Evolutionary conservation across 1,140 invertebrate genomes (phyloP).

Genomic region (Drosophila tropicalis): DNA sequence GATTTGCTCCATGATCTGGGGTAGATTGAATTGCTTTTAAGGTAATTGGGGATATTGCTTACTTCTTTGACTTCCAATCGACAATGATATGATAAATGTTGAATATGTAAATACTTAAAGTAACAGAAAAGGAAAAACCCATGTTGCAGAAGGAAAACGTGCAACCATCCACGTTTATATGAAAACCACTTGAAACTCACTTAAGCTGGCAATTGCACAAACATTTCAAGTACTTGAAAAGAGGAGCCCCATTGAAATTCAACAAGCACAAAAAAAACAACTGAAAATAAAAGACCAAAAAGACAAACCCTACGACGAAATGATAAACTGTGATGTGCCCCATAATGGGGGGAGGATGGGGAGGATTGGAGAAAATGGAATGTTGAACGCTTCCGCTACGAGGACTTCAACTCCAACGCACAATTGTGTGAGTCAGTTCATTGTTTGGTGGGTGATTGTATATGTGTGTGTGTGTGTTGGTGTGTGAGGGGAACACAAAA

Average conservation of each 20-base stretch:
- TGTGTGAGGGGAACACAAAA: conserved; percentile 4
- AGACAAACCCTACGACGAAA: not conserved
- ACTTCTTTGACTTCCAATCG: conserved; percentile 10
- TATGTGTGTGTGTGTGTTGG: not conserved
- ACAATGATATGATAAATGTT: not conserved
- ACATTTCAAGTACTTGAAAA: conserved; percentile 36
- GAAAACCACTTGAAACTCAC: conserved; percentile 25
- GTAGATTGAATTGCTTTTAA: conserved; percentile 2
- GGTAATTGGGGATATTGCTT: conserved; percentile 30
- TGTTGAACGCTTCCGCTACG: too few relatives aligned
- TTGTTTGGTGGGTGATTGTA: not conserved
- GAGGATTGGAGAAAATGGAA: not conserved
- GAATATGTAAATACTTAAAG: conserved; percentile 33
- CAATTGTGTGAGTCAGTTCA: not conserved
- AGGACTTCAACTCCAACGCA: too few relatives aligned
- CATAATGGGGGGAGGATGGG: not conserved
- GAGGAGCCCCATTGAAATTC: conserved; percentile 28
- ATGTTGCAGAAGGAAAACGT: not conserved
- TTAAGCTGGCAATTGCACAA: conserved; percentile 37
- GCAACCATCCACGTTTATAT: not conserved
- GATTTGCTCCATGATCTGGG: conserved; percentile 1
- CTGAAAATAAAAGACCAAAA: conserved; percentile 1
- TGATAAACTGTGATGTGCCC: not conserved
- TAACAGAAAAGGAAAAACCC: conserved; percentile 28
- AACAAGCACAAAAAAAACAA: conserved; percentile 3